Evolutionary conservation across 2,888 invertebrate species (phyloP).

Genomic region (Calameuta idolon): DNA sequence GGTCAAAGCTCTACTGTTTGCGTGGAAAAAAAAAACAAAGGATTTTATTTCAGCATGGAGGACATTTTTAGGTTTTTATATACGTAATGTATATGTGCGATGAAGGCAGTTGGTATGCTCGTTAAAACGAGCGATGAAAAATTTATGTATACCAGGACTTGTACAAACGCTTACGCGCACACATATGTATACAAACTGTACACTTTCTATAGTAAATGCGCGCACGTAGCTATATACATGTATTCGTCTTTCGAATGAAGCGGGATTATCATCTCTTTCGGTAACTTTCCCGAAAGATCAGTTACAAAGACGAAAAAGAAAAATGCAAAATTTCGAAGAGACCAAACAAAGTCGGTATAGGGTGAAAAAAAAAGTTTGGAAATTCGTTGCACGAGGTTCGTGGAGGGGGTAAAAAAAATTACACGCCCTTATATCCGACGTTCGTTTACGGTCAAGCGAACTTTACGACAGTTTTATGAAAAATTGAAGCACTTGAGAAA

Average conservation of each 20-base stretch:
- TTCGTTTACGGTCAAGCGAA: neutral
- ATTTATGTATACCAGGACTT: neutral
- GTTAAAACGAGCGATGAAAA: neutral
- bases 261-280: conserved; percentile 40
- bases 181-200: neutral
- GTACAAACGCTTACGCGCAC: neutral
- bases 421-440: neutral
- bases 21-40: too few species aligned
- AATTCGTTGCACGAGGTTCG: neutral
- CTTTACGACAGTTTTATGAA: neutral
- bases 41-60: too few species aligned
- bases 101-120: neutral
- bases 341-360: neutral
- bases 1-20: neutral
- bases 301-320: conserved; percentile 32
- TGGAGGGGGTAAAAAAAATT: neutral
- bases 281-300: conserved; percentile 43
- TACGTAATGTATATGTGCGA: neutral
- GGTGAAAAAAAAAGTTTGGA: neutral
- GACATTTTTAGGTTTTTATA: too few species aligned
- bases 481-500: neutral
- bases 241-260: neutral
- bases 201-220: neutral
- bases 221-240: neutral
- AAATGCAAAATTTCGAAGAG: neutral